Evolutionary conservation across 2,797 vertebrate species (phyloP).

Genomic region (Knipowitschia caucasica): DNA sequence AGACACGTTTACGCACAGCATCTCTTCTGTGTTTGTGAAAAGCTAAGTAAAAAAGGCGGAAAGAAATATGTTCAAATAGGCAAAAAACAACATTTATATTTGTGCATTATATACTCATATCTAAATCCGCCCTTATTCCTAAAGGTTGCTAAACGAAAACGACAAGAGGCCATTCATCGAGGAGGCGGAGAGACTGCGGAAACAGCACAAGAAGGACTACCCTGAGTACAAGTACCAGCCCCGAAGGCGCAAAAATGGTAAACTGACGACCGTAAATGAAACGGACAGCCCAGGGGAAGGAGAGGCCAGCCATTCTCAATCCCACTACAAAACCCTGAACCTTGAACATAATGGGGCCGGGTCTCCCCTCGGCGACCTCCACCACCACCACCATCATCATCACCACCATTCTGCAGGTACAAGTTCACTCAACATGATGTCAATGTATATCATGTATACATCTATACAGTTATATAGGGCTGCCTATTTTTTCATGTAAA

Average conservation of each 20-base stretch:
- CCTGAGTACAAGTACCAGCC: conserved; percentile 99
- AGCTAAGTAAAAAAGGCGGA: background rate
- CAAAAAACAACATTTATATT: background rate
- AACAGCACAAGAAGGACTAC: conserved; percentile 99
- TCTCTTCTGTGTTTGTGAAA: conserved; percentile 13
- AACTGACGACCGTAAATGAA: conserved; percentile 82
- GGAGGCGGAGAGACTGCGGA: conserved; percentile 93
- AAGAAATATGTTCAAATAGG: background rate
- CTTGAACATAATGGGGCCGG: conserved; percentile 85
- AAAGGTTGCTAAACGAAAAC: conserved; percentile 89
- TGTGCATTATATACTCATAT: background rate
- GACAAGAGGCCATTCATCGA: conserved; percentile 98
- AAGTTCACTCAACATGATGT: background rate
- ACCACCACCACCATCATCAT: conserved; percentile 76
- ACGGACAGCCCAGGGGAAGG: conserved; percentile 82
- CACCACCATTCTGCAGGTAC: conserved; percentile 88
- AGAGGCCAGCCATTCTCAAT: conserved; percentile 89
- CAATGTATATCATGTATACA: too few relatives aligned
- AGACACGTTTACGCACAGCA: conserved; percentile 26
- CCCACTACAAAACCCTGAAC: conserved; percentile 93
- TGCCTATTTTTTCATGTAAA: background rate
- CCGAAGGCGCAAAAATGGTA: conserved; percentile 93
- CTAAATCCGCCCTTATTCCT: conserved; percentile 31
- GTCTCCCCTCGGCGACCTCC: conserved; percentile 89
- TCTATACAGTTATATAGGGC: too few relatives aligned